Percentiles rank a stretch among this genome's conserved stretches.
Conservation (phyloP, 1,140 invertebrate genomes). For the Hestina assimilis region DNA sequence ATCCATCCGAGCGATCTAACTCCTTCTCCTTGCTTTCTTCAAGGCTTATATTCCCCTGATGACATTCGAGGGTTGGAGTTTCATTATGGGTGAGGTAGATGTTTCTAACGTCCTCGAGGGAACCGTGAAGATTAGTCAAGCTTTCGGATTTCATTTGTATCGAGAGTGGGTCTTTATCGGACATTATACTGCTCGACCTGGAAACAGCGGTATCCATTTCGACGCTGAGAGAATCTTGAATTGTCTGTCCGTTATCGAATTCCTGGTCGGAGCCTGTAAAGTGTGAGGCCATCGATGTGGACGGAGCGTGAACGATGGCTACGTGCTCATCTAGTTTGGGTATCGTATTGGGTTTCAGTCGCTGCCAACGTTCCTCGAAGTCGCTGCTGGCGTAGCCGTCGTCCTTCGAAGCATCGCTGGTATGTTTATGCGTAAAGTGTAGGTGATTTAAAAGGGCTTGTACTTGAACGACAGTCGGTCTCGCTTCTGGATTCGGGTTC, state of each 20-base stretch:
- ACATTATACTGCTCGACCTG: slow-evolving; percentile 68
- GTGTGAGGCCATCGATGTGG: slow-evolving; percentile 51
- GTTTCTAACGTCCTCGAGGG: slow-evolving; percentile 78
- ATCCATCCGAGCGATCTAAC: slow-evolving; percentile 58
- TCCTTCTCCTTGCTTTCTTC: slow-evolving; percentile 55
- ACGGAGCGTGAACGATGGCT: slow-evolving; percentile 61
- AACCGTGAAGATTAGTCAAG: slow-evolving; percentile 81
- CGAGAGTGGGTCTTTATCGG: slow-evolving; percentile 64
- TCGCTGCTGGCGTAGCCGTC: slow-evolving; percentile 72
- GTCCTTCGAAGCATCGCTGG: slow-evolving; percentile 36
- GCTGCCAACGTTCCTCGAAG: slow-evolving; percentile 85
- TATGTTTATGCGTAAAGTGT: slow-evolving; percentile 64
- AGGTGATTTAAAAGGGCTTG: slow-evolving; percentile 80
- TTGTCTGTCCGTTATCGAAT: slow-evolving; percentile 45
- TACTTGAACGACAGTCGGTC: slow-evolving; percentile 78
- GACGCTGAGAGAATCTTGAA: slow-evolving; percentile 54
- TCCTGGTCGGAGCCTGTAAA: slow-evolving; percentile 57
- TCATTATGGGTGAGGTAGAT: slow-evolving; percentile 67
- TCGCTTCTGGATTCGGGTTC: slow-evolving; percentile 53
- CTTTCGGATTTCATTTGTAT: slow-evolving; percentile 73
- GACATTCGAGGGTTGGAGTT: slow-evolving; percentile 57
- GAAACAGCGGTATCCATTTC: slow-evolving; percentile 67
- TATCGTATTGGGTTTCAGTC: slow-evolving; percentile 81
- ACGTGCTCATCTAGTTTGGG: slow-evolving; percentile 79
- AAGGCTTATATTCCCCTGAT: slow-evolving; percentile 58